These are phyloP conservation scores for Plecturocebus donacophilus DNA, from an alignment of 2,113 vertebrate genomes.

Conservation along the genomic window DNA sequence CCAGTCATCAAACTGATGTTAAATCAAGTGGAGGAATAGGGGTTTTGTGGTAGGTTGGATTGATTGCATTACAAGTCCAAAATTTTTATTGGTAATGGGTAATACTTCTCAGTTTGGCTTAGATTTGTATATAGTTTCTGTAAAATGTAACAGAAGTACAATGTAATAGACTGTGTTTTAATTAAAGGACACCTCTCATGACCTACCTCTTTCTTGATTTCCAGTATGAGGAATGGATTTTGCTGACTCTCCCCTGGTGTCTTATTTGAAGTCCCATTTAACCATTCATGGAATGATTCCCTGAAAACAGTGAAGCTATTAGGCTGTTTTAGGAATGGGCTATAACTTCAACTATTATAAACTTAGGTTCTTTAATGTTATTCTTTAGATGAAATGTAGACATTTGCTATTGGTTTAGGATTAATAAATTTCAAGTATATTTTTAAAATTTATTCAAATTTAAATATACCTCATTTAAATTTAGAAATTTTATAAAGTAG, in stretches of 20 bases:
- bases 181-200: neutral
- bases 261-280: neutral
- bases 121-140: neutral
- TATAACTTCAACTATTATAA: neutral
- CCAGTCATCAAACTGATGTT: neutral
- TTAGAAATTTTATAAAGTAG: neutral
- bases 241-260: neutral
- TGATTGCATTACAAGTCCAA: neutral
- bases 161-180: neutral
- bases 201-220: neutral
- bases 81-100: neutral
- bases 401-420: neutral
- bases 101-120: slow-evolving; percentile 21
- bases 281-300: neutral
- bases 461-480: neutral
- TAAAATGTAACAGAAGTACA: neutral
- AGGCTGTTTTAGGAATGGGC: neutral
- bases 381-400: neutral
- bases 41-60: neutral
- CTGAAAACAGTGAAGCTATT: neutral
- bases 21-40: neutral
- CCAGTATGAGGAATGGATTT: neutral
- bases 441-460: too few species aligned
- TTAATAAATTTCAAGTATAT: too few species aligned
- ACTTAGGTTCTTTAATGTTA: neutral